Base-by-base conservation (phyloP, 1,140 invertebrate species). In the Metaphire vulgaris region DNA sequence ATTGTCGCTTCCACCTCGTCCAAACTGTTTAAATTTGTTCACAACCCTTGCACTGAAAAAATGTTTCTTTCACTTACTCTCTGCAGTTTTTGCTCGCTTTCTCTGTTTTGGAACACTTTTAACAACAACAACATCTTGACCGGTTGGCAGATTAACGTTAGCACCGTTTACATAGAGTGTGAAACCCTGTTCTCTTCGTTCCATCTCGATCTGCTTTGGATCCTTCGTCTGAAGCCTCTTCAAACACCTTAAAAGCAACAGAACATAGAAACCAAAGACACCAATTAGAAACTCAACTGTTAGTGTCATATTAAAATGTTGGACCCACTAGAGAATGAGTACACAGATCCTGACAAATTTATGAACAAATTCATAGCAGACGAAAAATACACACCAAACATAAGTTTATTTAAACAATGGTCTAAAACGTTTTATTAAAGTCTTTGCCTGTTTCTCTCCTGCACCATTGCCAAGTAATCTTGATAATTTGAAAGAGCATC, bases 141-240 rank as follows among this genome's bases (percentile, higher is more conserved):
- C 41, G 21, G 41, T 56, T 21, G 41, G 41, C 41, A 65, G 69
- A 30, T 79, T 77, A 32, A 78, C 77, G 74, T 84, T 84, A 14
- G 83, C 83, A 68, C 83, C 83, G 83, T 85, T 86, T 15, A 86
- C 79, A 79, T 86, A 86, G 15, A 86, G 79, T 71, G 83, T 81
- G 77, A 86, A 86, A 0, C 85, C 85, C 69, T 86, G 82, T 76
- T 86, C 85, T 77, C 83, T 86, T 66, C 81, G 80, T 74, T 86
- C 85, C 31, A 83, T 68, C 16, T 83, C 80, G 41, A 56, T 56
- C 41, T 56, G 41, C 41, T 56, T 56, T 56, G 41, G 41, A 56
- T 56, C 41, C 21, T 56, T 56, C 41, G 41, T 56, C 41, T 56
- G 41, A 6, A 56, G 41, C 41, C 21, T 6, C 41, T 56, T 56